phyloP scores from a whole-genome alignment of 1,140 invertebrate genomes.

The Acromyrmex heyeri region DNA sequence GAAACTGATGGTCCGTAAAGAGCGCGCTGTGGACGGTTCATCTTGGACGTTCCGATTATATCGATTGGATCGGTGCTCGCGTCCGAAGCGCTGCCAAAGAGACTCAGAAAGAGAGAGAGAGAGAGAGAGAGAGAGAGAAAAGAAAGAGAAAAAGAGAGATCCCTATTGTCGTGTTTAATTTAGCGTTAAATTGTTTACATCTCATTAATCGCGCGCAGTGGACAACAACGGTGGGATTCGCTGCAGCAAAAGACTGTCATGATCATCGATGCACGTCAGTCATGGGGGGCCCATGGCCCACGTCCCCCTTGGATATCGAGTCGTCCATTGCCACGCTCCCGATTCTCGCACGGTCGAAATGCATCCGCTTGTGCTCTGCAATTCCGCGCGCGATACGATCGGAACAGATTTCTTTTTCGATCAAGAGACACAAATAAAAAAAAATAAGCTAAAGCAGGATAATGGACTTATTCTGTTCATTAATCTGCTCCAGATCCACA shows the following conservation, averaged over 20 bases:
- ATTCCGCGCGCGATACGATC: slow-evolving; percentile 1
- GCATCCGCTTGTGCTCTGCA: slow-evolving; percentile 3
- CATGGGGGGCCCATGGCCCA: slow-evolving; percentile 71
- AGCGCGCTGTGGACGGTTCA: slow-evolving; percentile 42
- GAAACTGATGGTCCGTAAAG: slow-evolving; percentile 75
- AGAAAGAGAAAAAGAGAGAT: neutral
- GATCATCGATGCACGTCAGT: slow-evolving; percentile 85
- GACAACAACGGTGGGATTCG: slow-evolving; percentile 73
- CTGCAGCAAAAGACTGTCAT: slow-evolving; percentile 75
- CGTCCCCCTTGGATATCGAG: neutral
- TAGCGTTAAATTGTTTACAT: slow-evolving; percentile 87
- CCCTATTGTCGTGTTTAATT: slow-evolving; percentile 86
- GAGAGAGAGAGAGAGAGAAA: neutral
- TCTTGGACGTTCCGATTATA: slow-evolving; percentile 62
- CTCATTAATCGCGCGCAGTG: slow-evolving; percentile 85
- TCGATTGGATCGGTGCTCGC: slow-evolving; percentile 54
- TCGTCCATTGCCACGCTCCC: slow-evolving; percentile 40
- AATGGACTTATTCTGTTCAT: neutral
- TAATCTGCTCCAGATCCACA: neutral
- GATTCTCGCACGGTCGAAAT: neutral
- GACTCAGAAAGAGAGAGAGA: slow-evolving; percentile 1
- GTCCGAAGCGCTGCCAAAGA: slow-evolving; percentile 39
- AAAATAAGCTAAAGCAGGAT: neutral
- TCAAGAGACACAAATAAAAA: neutral
- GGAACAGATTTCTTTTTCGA: neutral